phyloP scores from a whole-genome alignment of 2,113 vertebrate species.

The Crotalus helleri region DNA sequence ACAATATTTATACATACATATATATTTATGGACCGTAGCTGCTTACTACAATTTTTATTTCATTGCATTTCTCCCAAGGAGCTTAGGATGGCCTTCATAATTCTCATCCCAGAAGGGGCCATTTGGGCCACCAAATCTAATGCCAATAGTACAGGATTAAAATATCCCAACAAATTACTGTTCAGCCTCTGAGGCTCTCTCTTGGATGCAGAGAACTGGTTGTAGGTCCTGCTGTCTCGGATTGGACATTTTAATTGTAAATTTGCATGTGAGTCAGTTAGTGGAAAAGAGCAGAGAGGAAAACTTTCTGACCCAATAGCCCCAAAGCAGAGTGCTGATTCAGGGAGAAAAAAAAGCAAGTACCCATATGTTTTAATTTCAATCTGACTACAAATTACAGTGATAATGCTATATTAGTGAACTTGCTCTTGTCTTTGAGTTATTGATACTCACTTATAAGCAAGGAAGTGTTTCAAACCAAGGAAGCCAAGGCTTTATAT shows the following conservation, averaged over 20 bases:
- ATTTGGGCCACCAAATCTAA: background rate
- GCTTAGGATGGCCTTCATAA: background rate
- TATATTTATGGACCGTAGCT: background rate
- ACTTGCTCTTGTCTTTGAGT: background rate
- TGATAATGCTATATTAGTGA: background rate
- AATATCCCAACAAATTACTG: background rate
- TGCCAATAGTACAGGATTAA: background rate
- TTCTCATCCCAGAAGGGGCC: background rate
- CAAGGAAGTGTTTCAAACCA: conserved; percentile 53
- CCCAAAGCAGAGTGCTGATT: background rate
- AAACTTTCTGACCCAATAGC: background rate
- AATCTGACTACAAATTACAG: background rate
- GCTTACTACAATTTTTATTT: background rate
- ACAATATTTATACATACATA: background rate
- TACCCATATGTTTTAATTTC: background rate
- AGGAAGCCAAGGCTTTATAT: conserved; percentile 57
- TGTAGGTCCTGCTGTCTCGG: background rate
- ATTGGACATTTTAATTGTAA: background rate
- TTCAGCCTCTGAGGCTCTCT: background rate
- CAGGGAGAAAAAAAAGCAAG: background rate
- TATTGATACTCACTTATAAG: background rate
- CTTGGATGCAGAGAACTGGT: background rate
- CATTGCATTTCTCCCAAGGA: background rate
- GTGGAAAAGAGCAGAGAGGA: background rate
- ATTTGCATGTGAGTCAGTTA: background rate